Evolutionary conservation across 64 coral and sea anemone genomes (phyloP), one percentile per base, ranked within the genome.

Genomic region (Astreopora myriophthalma): DNA sequence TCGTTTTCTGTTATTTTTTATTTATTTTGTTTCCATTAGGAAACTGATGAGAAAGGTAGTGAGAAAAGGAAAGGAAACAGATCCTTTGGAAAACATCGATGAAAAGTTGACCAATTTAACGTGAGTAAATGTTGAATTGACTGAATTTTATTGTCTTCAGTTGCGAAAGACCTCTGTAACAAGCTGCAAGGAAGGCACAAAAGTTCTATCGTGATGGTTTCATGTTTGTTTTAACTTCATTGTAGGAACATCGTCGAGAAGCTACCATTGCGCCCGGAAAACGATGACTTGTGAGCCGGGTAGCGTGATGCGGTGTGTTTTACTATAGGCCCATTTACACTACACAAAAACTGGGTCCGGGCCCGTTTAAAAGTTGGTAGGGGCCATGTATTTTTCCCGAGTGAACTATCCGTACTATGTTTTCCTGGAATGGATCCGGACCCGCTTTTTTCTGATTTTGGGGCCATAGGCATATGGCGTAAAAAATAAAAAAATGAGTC

Each of bases 1-100:
- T n/a, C n/a, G n/a, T n/a, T n/a, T n/a, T n/a, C n/a, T n/a, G n/a
- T n/a, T n/a, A n/a, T 2, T 8, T 10, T 36, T 24, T 11, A 20
- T 44, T 46, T 75, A 7, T 31, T 73, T 2, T 0, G 10, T 71
- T 28, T 1, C 0, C 5, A 0, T 33, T 20, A 83, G 79, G 57
- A 34, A 64, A 29, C 29, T 83, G 0, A 83, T 83, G 79, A 83
- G 51, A 13, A 83, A 83, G 65, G 79, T 83, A 9, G 52, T 83
- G 6, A 83, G 20, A 64, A 83, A 34, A 64, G 79, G 32, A 33
- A 83, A 83, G n/a, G 79, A 64, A 9, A 66, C 35, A 13, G 79
- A 65, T 8, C 52, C 79, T 2, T 66, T 22, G 34, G 57, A 64
- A 3, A 25, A 22, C 27, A 33, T 64, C 8, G 79, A 83, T 38